A percentile compares a stretch with the other conserved stretches of the same genome.
Evolutionary conservation across 2,113 vertebrate species (phyloP).

Genomic region (Plectropomus leopardus): DNA sequence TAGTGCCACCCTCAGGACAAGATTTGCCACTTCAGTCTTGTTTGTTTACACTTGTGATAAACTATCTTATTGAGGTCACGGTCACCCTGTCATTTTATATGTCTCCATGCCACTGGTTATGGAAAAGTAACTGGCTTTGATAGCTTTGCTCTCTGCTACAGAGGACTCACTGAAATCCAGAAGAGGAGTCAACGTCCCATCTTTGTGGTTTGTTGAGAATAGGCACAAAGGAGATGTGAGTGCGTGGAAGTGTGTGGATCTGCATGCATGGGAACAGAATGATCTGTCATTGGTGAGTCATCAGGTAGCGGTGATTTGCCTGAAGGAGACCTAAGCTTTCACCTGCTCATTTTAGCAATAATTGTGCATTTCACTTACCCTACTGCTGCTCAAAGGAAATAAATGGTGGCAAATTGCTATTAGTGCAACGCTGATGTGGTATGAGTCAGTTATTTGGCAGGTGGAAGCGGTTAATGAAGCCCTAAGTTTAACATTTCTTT

Average conservation of each 20-base stretch:
- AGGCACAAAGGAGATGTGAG: neutral
- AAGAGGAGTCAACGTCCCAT: neutral
- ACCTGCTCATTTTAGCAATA: constrained; percentile 42
- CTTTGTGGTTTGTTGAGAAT: neutral
- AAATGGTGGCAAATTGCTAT: constrained; percentile 50
- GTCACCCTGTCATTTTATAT: neutral
- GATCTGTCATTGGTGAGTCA: constrained; percentile 47
- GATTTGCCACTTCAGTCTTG: constrained; percentile 6
- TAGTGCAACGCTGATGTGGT: constrained; percentile 26
- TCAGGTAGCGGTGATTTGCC: constrained; percentile 22
- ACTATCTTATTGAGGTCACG: neutral
- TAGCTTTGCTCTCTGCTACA: neutral
- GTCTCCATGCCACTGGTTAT: neutral
- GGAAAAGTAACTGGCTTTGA: neutral
- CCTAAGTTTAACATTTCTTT: constrained; percentile 49
- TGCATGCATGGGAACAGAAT: neutral
- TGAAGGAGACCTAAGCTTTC: constrained; percentile 35
- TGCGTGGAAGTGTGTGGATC: constrained; percentile 26
- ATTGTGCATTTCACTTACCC: constrained; percentile 2
- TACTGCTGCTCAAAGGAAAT: constrained; percentile 34
- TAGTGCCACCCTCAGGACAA: constrained; percentile 57
- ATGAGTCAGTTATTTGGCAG: constrained; percentile 62
- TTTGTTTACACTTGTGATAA: constrained; percentile 12
- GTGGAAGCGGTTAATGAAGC: constrained; percentile 68
- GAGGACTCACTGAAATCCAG: neutral